Evolutionary conservation across 53 echinoderm and acorn worm species (phyloP).

Genomic region (Glandiceps talaboti): DNA sequence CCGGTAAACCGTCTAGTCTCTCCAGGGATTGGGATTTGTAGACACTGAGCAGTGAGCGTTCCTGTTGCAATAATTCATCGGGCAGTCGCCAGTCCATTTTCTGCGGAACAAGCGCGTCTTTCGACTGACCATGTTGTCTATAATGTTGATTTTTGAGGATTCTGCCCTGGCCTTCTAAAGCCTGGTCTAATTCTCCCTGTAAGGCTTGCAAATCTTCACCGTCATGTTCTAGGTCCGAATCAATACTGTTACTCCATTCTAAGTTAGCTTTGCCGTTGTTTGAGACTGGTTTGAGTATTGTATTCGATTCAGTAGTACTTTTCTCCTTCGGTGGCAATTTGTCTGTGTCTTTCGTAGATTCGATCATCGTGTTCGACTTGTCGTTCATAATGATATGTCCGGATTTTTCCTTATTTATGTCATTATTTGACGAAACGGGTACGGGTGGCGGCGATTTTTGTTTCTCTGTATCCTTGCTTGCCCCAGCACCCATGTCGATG

Average conservation of each 20-base stretch:
- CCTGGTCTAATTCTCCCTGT: constrained; percentile 24
- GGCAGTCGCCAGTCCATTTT: neutral
- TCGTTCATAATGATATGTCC: no score
- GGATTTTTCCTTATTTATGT: no score
- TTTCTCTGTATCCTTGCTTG: neutral
- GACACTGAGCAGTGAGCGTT: neutral
- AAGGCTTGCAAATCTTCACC: constrained; percentile 17
- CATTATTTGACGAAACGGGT: no score
- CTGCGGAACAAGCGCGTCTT: neutral
- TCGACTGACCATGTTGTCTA: neutral
- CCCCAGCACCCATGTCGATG: neutral
- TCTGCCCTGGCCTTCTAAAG: constrained; percentile 16
- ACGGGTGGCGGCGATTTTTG: no score
- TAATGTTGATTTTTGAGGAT: neutral
- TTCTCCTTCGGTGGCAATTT: no score
- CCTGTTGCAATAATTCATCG: neutral
- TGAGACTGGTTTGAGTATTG: no score
- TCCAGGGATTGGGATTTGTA: neutral
- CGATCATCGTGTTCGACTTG: no score
- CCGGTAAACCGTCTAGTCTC: no score
- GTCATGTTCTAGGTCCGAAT: constrained; percentile 16
- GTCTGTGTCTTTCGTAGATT: no score
- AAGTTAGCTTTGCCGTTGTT: no score
- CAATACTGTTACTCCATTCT: constrained; percentile 5
- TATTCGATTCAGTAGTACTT: no score